Conservation (phyloP, 2,888 invertebrate genomes). For the Mythimna lalbum region DNA sequence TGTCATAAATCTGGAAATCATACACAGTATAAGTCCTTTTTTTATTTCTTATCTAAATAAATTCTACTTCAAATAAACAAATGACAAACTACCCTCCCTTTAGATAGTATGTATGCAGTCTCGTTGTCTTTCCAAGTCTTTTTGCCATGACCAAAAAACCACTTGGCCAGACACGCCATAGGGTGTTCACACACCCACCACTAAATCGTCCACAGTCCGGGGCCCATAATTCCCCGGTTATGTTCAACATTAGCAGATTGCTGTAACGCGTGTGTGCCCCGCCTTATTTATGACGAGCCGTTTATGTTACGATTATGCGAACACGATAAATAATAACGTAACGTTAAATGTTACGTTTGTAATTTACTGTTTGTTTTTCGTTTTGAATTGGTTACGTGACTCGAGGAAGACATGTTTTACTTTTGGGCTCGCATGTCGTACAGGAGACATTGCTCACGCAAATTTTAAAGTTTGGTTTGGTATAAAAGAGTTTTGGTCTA, state of each 20-base stretch:
- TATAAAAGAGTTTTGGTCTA: too few species aligned
- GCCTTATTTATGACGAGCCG: conserved; percentile 52
- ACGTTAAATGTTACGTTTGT: conserved; percentile 42
- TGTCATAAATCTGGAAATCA: too few species aligned
- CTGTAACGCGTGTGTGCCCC: conserved; percentile 41
- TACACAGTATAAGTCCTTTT: too few species aligned
- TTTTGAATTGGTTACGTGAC: conserved; percentile 13
- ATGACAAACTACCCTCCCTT: too few species aligned
- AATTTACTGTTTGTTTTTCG: conserved; percentile 41
- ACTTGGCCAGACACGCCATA: background rate
- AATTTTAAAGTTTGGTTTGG: too few species aligned
- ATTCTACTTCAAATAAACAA: too few species aligned
- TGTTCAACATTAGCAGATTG: conserved; percentile 59
- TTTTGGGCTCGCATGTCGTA: background rate
- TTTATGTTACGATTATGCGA: conserved; percentile 55
- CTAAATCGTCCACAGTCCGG: conserved; percentile 32
- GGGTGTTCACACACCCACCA: conserved; percentile 11
- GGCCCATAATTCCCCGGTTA: conserved; percentile 46
- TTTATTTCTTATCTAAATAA: too few species aligned
- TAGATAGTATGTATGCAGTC: too few species aligned
- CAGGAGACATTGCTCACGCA: too few species aligned
- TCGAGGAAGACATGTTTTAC: background rate
- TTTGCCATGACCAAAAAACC: background rate
- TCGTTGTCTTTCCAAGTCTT: background rate
- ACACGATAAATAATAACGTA: conserved; percentile 49